Base-by-base conservation (phyloP, 2,888 invertebrate genomes). In the Machimus rusticus region DNA sequence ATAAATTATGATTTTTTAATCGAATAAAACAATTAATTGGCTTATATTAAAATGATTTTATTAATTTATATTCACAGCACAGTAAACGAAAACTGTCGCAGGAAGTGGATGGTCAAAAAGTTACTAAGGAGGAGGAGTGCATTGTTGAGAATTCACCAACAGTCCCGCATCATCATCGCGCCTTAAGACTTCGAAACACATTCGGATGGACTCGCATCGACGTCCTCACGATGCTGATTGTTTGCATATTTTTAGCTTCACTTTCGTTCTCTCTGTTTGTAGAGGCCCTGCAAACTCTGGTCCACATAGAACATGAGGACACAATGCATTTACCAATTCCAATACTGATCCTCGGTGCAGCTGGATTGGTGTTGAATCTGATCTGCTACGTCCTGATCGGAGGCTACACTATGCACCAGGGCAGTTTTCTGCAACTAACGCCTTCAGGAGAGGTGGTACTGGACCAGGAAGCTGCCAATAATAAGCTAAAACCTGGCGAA, bases 181-280 rank as follows among this genome's bases (percentile, higher is more conserved):
- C 96, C 89, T 93, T 93, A 55, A 94, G 94, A 89, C 93, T 98
- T 87, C 95, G 96, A 88, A 98, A 98, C 92, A 98, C 98, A 0
- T 98, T 98, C 90, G 98, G 98, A 9, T 98, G 98, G 98, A 96
- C 97, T 3, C 95, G 98, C 89, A 96, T 98, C 85, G 97, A 98
- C 90, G 96, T 98, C n/a, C 94, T 98, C 8, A 96, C 96, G 74
- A 95, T 97, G 93, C 93, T 98, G 74, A 95, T 96, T 3, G 96
- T 96, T 84, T 96, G 96, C 92, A 96, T 97, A 66, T 96, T 98
- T 89, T 94, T 98, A 89, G 95, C 96, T 0, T 97, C 98, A 0
- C 94, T 98, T 88, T 96, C 96, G 76, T 96, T 98, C 91, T 97
- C 97, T 0, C 93, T 97, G 77, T 92, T 96, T 5, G 95, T 97